phyloP scores from a whole-genome alignment of 2,113 vertebrate species.

The Dryoscopus gambensis region DNA sequence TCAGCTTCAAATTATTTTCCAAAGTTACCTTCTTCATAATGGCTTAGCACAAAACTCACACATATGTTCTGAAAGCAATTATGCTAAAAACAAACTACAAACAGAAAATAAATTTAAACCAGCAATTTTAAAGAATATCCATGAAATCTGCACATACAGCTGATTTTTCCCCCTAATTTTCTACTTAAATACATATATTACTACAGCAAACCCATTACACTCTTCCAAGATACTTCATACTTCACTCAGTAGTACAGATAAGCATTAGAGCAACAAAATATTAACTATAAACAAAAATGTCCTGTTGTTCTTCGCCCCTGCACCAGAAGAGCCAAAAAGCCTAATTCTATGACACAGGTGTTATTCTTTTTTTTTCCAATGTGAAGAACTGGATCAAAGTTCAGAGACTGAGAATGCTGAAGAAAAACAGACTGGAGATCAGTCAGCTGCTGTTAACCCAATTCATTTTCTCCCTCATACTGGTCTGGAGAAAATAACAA shows the following conservation, averaged over 20 bases:
- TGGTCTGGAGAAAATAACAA: slow-evolving; percentile 37
- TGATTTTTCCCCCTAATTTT: neutral
- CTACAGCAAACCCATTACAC: neutral
- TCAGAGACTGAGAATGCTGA: neutral
- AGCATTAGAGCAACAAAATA: neutral
- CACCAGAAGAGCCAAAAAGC: neutral
- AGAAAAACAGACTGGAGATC: neutral
- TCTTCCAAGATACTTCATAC: neutral
- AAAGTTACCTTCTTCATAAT: neutral
- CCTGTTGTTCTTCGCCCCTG: neutral
- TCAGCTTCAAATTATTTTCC: neutral
- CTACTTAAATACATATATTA: neutral
- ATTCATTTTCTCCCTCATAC: neutral
- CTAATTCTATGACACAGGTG: neutral
- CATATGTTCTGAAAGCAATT: neutral
- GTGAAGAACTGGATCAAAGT: neutral
- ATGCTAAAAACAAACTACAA: neutral
- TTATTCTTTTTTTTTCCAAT: neutral
- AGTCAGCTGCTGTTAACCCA: neutral
- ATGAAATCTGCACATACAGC: neutral
- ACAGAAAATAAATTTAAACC: neutral
- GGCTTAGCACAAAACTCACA: neutral
- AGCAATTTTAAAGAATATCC: neutral
- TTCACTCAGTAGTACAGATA: neutral
- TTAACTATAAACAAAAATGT: neutral